Evolutionary conservation across 2,888 invertebrate species (phyloP).

Genomic region (Pemphredon lugubris): DNA sequence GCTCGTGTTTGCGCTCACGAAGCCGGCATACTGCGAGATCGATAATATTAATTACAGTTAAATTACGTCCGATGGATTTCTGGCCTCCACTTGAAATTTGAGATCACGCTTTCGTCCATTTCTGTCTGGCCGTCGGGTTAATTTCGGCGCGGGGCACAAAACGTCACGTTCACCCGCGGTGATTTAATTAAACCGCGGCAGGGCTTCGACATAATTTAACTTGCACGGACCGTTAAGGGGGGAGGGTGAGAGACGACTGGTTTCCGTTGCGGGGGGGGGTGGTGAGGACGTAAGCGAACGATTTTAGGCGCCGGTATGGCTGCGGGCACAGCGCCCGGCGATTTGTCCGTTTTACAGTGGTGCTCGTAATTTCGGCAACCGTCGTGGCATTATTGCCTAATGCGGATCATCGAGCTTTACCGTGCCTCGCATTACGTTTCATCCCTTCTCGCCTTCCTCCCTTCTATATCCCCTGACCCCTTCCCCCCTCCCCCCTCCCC

Average conservation of each 20-base stretch:
- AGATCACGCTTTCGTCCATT: constrained; percentile 26
- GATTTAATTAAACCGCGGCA: constrained; percentile 58
- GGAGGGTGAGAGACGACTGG: constrained; percentile 29
- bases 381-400: constrained; percentile 58
- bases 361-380: constrained; percentile 34
- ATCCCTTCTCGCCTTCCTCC: constrained; percentile 19
- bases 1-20: neutral
- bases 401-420: constrained; percentile 63
- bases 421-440: constrained; percentile 48
- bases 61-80: constrained; percentile 52
- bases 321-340: constrained; percentile 20
- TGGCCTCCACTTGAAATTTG: constrained; percentile 44
- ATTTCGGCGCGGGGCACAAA: constrained; percentile 36
- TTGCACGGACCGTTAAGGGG: constrained; percentile 16
- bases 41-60: constrained; percentile 54
- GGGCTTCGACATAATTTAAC: constrained; percentile 47
- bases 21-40: constrained; percentile 9
- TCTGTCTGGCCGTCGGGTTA: constrained; percentile 26
- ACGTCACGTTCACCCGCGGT: constrained; percentile 31
- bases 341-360: constrained; percentile 44
- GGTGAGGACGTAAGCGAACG: constrained; percentile 10
- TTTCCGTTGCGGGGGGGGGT: no score
- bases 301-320: constrained; percentile 14
- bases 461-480: neutral
- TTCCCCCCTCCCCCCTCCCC: no score